Evolutionary conservation across 2,888 invertebrate species (phyloP).

Genomic region (Helobdella robusta): DNA sequence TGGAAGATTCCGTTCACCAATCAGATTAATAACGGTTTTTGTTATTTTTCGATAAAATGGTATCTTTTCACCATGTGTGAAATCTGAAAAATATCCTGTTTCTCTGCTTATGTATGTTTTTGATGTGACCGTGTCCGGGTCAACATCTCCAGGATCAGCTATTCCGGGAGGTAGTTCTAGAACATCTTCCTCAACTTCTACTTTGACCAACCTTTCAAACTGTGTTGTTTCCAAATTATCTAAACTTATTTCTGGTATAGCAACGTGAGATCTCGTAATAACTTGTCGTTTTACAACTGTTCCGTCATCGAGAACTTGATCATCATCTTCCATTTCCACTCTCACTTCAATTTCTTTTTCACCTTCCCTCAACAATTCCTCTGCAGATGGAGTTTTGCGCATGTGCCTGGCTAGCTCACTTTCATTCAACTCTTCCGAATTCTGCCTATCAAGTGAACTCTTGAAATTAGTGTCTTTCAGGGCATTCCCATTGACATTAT

Average conservation of each 20-base stretch:
- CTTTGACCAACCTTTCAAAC: conserved; percentile 20
- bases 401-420: background rate
- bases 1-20: background rate
- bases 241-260: conserved; percentile 22
- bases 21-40: background rate
- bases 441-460: background rate
- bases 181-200: conserved; percentile 29
- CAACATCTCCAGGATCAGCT: conserved; percentile 32
- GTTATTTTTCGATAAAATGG: conserved; percentile 22
- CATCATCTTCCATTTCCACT: conserved; percentile 30
- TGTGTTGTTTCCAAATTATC: background rate
- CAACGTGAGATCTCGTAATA: conserved; percentile 30
- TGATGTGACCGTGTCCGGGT: conserved; percentile 2
- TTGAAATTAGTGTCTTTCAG: background rate
- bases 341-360: conserved; percentile 25
- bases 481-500: conserved; percentile 6
- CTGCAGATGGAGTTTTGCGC: background rate
- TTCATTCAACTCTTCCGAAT: background rate
- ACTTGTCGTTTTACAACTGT: conserved; percentile 24
- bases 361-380: background rate
- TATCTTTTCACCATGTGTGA: background rate
- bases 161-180: conserved; percentile 30
- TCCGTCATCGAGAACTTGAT: conserved; percentile 31
- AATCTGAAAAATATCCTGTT: conserved; percentile 17
- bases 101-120: conserved; percentile 20